Conservation (phyloP, 2,797 vertebrate genomes). For the Holocentrus rufus region DNA sequence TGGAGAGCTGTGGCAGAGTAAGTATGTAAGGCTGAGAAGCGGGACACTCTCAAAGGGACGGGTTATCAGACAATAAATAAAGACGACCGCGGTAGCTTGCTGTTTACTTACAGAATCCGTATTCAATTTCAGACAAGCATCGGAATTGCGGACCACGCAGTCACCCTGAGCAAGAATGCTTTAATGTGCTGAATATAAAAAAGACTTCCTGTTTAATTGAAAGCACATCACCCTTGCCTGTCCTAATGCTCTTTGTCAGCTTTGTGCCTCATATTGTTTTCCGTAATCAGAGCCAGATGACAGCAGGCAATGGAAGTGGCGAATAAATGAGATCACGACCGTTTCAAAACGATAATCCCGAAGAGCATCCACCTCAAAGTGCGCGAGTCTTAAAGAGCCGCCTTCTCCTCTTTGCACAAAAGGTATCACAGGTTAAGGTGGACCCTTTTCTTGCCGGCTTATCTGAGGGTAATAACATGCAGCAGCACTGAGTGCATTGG, state of each 20-base stretch:
- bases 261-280: conserved; percentile 57
- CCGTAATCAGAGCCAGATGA: conserved; percentile 60
- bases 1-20: conserved; percentile 15
- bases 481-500: conserved; percentile 37
- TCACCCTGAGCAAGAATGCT: conserved; percentile 14
- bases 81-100: conserved; percentile 12
- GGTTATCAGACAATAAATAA: conserved; percentile 37
- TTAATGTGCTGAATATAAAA: conserved; percentile 37
- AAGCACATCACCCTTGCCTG: conserved; percentile 47
- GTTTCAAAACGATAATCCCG: conserved; percentile 57
- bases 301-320: conserved; percentile 50
- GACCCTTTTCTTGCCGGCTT: conserved; percentile 41
- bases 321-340: conserved; percentile 49
- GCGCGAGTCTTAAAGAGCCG: conserved; percentile 29
- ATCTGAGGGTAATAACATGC: conserved; percentile 50
- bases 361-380: conserved; percentile 51
- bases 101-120: conserved; percentile 44
- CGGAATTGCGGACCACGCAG: background rate
- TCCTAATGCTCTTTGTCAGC: conserved; percentile 67
- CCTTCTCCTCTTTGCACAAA: conserved; percentile 54
- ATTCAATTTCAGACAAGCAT: conserved; percentile 44
- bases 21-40: background rate
- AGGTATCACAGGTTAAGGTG: conserved; percentile 58
- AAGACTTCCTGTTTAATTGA: conserved; percentile 68
- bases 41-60: conserved; percentile 33